phyloP scores from a whole-genome alignment of 2,113 vertebrate species.

The Zapus hudsonius region DNA sequence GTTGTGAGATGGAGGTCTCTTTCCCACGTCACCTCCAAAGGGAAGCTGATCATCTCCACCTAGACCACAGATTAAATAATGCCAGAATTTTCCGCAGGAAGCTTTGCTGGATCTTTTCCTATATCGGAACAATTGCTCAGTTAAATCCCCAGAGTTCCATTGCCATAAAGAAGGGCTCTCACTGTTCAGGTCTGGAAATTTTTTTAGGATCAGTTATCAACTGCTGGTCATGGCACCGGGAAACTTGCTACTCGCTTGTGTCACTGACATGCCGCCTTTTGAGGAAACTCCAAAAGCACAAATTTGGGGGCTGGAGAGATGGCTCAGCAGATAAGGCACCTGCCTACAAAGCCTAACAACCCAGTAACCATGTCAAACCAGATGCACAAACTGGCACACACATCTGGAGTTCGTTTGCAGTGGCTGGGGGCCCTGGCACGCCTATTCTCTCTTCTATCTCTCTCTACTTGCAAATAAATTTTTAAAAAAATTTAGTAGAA shows the following conservation, averaged over 20 bases:
- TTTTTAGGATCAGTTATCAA: constrained; percentile 31
- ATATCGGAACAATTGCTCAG: not conserved
- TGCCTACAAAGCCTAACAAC: no score
- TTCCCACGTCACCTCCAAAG: not conserved
- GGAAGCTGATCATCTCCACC: not conserved
- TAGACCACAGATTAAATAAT: not conserved
- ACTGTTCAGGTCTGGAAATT: not conserved
- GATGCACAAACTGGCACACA: no score
- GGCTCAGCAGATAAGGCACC: no score
- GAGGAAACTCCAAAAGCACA: no score
- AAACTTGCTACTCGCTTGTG: not conserved
- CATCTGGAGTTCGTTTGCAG: no score
- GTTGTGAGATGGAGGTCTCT: not conserved
- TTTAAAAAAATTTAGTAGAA: no score
- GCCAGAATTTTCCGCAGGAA: constrained; percentile 50
- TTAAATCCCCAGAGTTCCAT: not conserved
- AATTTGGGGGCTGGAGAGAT: no score
- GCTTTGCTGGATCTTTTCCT: not conserved
- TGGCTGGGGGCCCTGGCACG: no score
- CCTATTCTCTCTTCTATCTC: no score
- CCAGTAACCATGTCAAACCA: no score
- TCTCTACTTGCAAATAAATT: no score
- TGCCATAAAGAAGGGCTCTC: not conserved
- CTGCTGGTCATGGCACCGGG: not conserved
- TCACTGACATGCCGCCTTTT: not conserved